phyloP scores from a whole-genome alignment of 2,113 vertebrate species.

The Sus scrofa region DNA sequence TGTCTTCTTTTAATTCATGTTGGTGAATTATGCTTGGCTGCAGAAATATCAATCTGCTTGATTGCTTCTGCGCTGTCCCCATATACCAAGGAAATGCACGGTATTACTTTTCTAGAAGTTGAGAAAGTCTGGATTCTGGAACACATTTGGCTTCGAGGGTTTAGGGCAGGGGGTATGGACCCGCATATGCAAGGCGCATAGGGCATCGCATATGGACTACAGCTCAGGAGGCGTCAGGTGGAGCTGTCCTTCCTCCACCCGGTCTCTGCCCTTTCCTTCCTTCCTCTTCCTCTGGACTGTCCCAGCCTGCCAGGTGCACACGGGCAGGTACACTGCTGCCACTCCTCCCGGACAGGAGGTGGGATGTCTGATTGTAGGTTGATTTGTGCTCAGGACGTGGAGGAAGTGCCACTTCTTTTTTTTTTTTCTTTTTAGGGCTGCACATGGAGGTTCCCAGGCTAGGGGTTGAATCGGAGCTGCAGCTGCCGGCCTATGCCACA shows the following conservation, averaged over 20 bases:
- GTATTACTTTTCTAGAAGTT: not conserved
- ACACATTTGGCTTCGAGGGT: not conserved
- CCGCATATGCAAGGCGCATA: rapidly evolving
- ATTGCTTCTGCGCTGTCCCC: not conserved
- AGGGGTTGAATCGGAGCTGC: too few species aligned
- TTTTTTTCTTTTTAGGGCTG: too few species aligned
- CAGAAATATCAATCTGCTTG: not conserved
- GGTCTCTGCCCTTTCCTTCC: not conserved
- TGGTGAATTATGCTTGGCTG: not conserved
- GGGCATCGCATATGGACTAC: too few species aligned
- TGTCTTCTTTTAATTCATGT: not conserved
- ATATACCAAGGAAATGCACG: not conserved
- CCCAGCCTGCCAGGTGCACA: rapidly evolving
- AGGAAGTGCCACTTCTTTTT: conserved; percentile 5
- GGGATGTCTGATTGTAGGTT: rapidly evolving
- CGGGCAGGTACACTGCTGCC: rapidly evolving
- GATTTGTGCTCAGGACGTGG: not conserved
- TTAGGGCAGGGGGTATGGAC: rapidly evolving
- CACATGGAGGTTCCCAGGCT: too few species aligned
- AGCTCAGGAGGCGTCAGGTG: rapidly evolving
- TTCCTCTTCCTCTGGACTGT: rapidly evolving
- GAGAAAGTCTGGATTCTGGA: not conserved
- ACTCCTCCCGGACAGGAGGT: not conserved
- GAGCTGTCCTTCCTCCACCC: rapidly evolving
- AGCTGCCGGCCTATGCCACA: too few species aligned